Percentiles rank a stretch among this genome's conserved stretches.
phyloP scores from a whole-genome alignment of 2,888 invertebrate species.

The Therioaphis trifolii region DNA sequence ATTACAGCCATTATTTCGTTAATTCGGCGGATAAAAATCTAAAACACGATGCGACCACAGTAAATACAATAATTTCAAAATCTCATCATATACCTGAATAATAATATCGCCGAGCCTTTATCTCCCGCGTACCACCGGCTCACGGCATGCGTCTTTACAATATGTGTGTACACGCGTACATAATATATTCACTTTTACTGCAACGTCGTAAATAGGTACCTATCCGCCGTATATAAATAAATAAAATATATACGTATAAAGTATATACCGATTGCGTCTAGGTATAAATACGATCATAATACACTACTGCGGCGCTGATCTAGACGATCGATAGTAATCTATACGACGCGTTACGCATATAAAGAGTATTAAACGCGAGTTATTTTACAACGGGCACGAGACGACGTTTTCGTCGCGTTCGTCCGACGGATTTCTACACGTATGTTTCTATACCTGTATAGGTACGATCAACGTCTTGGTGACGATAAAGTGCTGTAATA shows the following conservation, averaged over 20 bases:
- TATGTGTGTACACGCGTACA: no score
- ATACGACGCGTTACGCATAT: not conserved
- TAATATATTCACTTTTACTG: no score
- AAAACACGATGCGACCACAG: not conserved
- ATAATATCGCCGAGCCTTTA: no score
- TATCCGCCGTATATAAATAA: no score
- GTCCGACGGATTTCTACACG: not conserved
- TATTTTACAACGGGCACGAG: not conserved
- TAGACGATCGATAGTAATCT: not conserved
- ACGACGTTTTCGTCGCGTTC: not conserved
- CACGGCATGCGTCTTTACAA: no score
- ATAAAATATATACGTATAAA: not conserved
- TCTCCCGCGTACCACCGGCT: no score
- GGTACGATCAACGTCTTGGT: not conserved
- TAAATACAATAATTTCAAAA: not conserved
- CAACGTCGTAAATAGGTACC: no score
- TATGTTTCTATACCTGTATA: no score
- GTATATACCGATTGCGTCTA: not conserved
- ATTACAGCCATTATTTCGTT: not conserved
- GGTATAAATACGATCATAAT: not conserved
- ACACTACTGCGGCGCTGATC: not conserved
- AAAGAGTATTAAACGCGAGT: not conserved
- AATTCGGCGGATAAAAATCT: conserved; percentile 18
- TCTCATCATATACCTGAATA: no score
- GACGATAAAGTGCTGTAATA: not conserved